phyloP scores from a whole-genome alignment of 2,888 invertebrate genomes.

The Amitus sp. region DNA sequence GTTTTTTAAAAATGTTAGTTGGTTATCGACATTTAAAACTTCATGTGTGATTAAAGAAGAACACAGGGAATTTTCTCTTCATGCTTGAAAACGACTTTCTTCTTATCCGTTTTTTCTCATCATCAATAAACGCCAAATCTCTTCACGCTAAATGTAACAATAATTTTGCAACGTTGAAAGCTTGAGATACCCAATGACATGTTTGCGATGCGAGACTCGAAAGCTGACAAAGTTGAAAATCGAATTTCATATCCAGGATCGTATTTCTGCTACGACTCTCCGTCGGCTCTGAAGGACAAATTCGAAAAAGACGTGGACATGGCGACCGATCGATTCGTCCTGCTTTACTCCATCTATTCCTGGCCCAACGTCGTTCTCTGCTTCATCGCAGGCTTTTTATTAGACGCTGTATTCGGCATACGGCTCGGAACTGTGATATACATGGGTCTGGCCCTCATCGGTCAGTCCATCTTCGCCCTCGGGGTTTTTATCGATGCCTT shows the following conservation, averaged over 20 bases:
- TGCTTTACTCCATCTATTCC: slow-evolving; percentile 93
- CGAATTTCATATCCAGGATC: slow-evolving; percentile 78
- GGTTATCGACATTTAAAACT: too few relatives aligned
- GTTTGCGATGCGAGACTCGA: too few relatives aligned
- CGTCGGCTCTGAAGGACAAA: slow-evolving; percentile 89
- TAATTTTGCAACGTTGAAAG: too few relatives aligned
- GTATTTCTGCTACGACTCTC: slow-evolving; percentile 98
- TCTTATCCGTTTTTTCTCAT: too few relatives aligned
- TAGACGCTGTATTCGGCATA: slow-evolving; percentile 95
- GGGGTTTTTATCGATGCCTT: slow-evolving; percentile 83
- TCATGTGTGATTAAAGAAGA: too few relatives aligned
- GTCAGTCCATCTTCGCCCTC: slow-evolving; percentile 88
- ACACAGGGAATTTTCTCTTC: too few relatives aligned
- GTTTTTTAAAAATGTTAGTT: too few relatives aligned
- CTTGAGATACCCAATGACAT: too few relatives aligned
- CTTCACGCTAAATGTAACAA: background rate
- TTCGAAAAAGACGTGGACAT: slow-evolving; percentile 84
- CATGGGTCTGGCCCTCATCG: slow-evolving; percentile 84
- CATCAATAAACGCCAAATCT: background rate
- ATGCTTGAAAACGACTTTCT: too few relatives aligned
- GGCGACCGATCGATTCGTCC: slow-evolving; percentile 83
- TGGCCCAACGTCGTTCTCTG: slow-evolving; percentile 98
- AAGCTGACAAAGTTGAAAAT: background rate
- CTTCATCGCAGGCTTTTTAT: slow-evolving; percentile 94
- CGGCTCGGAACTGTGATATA: slow-evolving; percentile 92